Conservation (phyloP, 1,140 invertebrate species). For the Pseudomyrmex pallidus region DNA sequence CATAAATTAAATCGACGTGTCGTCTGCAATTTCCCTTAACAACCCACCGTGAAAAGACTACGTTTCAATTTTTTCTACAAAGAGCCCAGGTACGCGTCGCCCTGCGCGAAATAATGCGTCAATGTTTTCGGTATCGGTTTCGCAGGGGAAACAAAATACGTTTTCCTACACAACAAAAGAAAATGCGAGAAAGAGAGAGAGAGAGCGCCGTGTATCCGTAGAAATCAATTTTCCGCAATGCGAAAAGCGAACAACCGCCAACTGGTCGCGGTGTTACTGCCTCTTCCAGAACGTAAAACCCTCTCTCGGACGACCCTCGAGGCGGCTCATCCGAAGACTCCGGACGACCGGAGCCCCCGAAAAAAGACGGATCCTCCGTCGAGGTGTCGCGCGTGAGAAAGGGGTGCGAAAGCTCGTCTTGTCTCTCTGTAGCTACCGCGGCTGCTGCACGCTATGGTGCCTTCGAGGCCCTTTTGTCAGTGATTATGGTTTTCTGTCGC, state of each 20-base stretch:
- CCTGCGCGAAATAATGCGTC: background rate
- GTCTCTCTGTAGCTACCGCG: slow-evolving; percentile 58
- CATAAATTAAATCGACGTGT: slow-evolving; percentile 35
- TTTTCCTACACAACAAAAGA: slow-evolving; percentile 2
- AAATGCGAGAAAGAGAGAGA: background rate
- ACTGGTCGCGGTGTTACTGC: slow-evolving; percentile 35
- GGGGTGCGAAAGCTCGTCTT: slow-evolving; percentile 67
- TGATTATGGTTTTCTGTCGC: slow-evolving; percentile 73
- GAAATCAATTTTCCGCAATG: slow-evolving; percentile 51
- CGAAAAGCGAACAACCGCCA: slow-evolving; percentile 24
- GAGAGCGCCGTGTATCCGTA: background rate
- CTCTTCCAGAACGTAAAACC: slow-evolving; percentile 27
- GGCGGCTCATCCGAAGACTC: slow-evolving; percentile 48
- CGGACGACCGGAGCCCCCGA: slow-evolving; percentile 29
- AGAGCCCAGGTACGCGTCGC: background rate
- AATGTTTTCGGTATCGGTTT: background rate
- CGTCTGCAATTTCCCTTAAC: slow-evolving; percentile 22
- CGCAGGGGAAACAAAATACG: background rate
- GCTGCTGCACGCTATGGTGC: slow-evolving; percentile 61
- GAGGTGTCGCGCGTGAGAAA: slow-evolving; percentile 73
- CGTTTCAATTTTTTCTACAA: background rate
- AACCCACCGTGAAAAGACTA: background rate
- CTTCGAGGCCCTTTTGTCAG: slow-evolving; percentile 64
- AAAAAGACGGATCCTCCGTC: slow-evolving; percentile 60
- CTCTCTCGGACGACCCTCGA: slow-evolving; percentile 20